A percentile compares a stretch with the other conserved stretches of the same genome.
Evolutionary conservation across 2,113 vertebrate species (phyloP).

Genomic region (Mobula hypostoma): DNA sequence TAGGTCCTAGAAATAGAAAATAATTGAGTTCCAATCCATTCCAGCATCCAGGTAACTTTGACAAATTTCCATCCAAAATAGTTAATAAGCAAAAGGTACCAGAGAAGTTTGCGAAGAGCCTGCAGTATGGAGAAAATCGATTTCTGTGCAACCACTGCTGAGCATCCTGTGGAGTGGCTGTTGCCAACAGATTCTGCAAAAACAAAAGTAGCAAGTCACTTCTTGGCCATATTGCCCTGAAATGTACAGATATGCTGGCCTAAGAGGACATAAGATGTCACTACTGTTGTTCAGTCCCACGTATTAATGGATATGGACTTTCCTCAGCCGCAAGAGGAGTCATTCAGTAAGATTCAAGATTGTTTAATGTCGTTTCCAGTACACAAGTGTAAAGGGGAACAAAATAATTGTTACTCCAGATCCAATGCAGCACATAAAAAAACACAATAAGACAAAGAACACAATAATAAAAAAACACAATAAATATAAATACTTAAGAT

Average conservation of each 20-base stretch:
- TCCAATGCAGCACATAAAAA: no score
- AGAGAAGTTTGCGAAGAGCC: conserved; percentile 94
- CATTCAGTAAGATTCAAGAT: background rate
- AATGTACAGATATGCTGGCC: conserved; percentile 19
- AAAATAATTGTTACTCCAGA: no score
- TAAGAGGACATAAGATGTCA: background rate
- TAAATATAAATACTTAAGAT: no score
- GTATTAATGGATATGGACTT: background rate
- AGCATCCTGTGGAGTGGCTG: conserved; percentile 85
- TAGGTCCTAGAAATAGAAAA: background rate
- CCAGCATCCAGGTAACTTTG: background rate
- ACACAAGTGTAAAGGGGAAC: no score
- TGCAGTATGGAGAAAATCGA: conserved; percentile 86
- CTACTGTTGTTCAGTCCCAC: background rate
- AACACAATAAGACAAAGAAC: no score
- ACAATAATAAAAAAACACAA: no score
- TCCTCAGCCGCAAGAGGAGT: background rate
- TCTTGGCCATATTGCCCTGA: background rate
- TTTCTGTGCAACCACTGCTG: conserved; percentile 94
- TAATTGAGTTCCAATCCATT: background rate
- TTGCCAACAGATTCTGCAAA: conserved; percentile 83
- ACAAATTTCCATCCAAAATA: conserved; percentile 15
- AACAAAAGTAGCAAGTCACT: conserved; percentile 20
- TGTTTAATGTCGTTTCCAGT: no score
- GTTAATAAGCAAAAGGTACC: conserved; percentile 54